Evolutionary conservation across 1,140 invertebrate species (phyloP).

Genomic region (Aleiodes sp.): DNA sequence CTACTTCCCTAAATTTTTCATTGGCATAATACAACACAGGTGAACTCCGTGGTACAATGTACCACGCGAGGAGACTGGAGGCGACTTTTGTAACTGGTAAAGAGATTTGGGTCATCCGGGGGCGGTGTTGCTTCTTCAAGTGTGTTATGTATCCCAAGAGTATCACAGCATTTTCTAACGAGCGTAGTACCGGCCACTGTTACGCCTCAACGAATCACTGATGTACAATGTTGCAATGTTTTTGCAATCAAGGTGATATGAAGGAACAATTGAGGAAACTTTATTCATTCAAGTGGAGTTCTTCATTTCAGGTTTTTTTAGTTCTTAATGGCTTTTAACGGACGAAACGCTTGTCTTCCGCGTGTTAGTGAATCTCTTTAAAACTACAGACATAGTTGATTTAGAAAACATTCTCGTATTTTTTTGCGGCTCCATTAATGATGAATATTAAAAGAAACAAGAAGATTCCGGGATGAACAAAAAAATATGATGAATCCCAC

Average conservation of each 20-base stretch:
- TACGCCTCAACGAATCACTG: slow-evolving; percentile 26
- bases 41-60: neutral
- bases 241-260: slow-evolving; percentile 15
- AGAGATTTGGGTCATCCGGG: slow-evolving; percentile 30
- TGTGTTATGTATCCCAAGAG: slow-evolving; percentile 13
- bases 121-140: slow-evolving; percentile 24
- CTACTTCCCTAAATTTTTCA: neutral
- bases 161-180: slow-evolving; percentile 29
- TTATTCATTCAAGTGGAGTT: too few species aligned
- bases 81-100: neutral
- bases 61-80: slow-evolving; percentile 18
- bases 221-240: slow-evolving; percentile 10
- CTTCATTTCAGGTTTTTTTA: too few species aligned
- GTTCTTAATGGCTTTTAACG: too few species aligned
- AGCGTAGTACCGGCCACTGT: slow-evolving; percentile 29
- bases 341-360: too few species aligned
- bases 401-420: too few species aligned
- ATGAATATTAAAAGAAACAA: too few species aligned
- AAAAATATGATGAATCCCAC: too few species aligned
- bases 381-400: too few species aligned
- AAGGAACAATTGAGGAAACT: neutral
- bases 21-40: slow-evolving; percentile 8
- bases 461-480: too few species aligned
- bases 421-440: too few species aligned
- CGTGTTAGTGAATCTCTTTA: too few species aligned